Percentiles rank a stretch among this genome's conserved stretches.
phyloP scores from a whole-genome alignment of 23 tunicate genomes.

The Botrylloides violaceus region DNA sequence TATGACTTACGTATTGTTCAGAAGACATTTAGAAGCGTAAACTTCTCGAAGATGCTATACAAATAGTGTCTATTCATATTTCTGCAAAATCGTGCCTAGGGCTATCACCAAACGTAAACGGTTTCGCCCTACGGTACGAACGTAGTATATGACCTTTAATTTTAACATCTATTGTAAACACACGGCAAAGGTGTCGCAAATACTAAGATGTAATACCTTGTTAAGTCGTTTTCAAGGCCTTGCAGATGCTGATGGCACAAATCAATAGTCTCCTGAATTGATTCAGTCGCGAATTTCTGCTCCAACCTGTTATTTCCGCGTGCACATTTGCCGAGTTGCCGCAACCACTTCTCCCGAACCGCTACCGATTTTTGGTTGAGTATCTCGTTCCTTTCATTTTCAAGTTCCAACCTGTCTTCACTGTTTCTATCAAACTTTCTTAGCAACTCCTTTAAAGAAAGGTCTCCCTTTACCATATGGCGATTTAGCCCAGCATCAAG shows the following conservation, averaged over 20 bases:
- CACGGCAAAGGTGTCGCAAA: too few relatives aligned
- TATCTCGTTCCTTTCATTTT: background rate
- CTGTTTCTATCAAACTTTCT: background rate
- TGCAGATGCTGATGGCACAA: constrained; percentile 4
- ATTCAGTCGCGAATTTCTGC: background rate
- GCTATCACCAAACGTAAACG: too few relatives aligned
- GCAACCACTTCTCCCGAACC: constrained; percentile 9
- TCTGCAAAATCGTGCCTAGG: too few relatives aligned
- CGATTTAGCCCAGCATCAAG: too few relatives aligned
- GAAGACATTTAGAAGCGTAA: too few relatives aligned
- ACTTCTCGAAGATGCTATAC: too few relatives aligned
- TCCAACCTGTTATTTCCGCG: background rate
- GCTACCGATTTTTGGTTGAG: background rate
- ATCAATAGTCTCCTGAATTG: constrained; percentile 6
- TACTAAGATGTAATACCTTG: too few relatives aligned
- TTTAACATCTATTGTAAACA: too few relatives aligned
- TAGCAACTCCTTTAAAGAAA: background rate
- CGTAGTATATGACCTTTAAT: too few relatives aligned
- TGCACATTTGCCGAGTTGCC: background rate
- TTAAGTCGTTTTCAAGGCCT: constrained; percentile 1
- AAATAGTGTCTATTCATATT: too few relatives aligned
- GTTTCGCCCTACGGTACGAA: background rate
- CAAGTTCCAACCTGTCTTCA: constrained; percentile 2
- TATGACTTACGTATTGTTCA: too few relatives aligned
- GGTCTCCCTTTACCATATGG: too few relatives aligned